phyloP scores from a whole-genome alignment of 1,140 invertebrate species.

The Choristoneura fumiferana region DNA sequence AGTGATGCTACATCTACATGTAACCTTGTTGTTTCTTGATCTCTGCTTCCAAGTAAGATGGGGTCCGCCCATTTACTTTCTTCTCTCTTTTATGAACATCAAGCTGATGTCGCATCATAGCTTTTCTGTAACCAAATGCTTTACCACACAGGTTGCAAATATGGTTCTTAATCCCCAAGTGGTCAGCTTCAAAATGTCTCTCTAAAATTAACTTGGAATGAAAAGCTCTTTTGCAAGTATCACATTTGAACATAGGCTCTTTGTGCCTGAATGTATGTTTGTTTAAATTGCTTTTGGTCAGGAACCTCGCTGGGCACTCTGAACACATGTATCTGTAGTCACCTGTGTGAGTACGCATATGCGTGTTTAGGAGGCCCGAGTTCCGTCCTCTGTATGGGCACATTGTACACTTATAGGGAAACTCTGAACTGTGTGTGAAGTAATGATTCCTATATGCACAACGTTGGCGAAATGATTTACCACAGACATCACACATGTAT shows the following conservation, averaged over 20 bases:
- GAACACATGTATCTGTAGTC: slow-evolving; percentile 77
- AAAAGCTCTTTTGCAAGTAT: slow-evolving; percentile 57
- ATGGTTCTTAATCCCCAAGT: slow-evolving; percentile 76
- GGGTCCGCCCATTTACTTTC: slow-evolving; percentile 44
- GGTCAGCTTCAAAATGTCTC: slow-evolving; percentile 68
- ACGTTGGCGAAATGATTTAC: slow-evolving; percentile 60
- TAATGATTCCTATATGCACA: slow-evolving; percentile 65
- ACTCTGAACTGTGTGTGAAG: slow-evolving; percentile 56
- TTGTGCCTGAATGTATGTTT: slow-evolving; percentile 69
- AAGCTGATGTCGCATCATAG: slow-evolving; percentile 76
- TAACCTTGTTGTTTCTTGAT: slow-evolving; percentile 21
- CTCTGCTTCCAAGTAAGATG: slow-evolving; percentile 48
- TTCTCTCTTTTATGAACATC: slow-evolving; percentile 74
- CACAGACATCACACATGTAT: slow-evolving; percentile 68
- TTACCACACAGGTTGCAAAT: slow-evolving; percentile 75
- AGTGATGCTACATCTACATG: no score
- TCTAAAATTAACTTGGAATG: slow-evolving; percentile 53
- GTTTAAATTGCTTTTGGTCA: slow-evolving; percentile 77
- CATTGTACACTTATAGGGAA: slow-evolving; percentile 60
- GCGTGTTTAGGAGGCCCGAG: slow-evolving; percentile 64
- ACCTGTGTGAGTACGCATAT: slow-evolving; percentile 74
- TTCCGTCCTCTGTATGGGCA: slow-evolving; percentile 64
- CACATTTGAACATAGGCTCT: slow-evolving; percentile 59
- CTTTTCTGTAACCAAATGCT: slow-evolving; percentile 74
- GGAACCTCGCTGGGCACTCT: slow-evolving; percentile 74